phyloP scores from a whole-genome alignment of 2,797 vertebrate species.

The Thaleichthys pacificus region DNA sequence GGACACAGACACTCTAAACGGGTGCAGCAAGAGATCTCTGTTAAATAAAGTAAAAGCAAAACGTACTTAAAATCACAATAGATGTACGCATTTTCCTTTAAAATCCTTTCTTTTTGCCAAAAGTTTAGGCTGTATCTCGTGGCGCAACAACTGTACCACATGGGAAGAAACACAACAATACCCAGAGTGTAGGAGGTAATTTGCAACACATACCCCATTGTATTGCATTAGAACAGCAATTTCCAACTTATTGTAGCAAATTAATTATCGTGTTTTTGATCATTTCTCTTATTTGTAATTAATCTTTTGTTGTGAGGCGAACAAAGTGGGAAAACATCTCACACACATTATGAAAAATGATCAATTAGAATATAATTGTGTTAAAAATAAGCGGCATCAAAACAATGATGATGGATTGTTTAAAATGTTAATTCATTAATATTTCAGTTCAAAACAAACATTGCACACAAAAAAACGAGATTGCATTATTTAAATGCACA shows the following conservation, averaged over 20 bases:
- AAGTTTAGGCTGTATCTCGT: no score
- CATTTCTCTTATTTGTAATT: constrained; percentile 76
- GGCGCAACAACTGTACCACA: no score
- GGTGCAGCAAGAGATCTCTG: not conserved
- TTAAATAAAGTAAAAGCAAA: not conserved
- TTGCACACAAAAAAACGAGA: constrained; percentile 67
- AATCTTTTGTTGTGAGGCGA: constrained; percentile 74
- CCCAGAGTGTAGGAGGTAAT: constrained; percentile 61
- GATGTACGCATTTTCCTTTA: no score
- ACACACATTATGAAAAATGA: constrained; percentile 74
- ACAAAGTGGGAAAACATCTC: constrained; percentile 75
- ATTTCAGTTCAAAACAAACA: constrained; percentile 76
- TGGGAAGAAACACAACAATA: constrained; percentile 20
- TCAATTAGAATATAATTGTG: constrained; percentile 80
- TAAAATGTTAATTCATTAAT: constrained; percentile 82
- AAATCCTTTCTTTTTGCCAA: no score
- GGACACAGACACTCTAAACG: constrained; percentile 39
- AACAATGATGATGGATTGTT: constrained; percentile 76
- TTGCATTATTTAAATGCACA: constrained; percentile 76
- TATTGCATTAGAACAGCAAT: constrained; percentile 73
- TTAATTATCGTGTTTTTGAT: constrained; percentile 84
- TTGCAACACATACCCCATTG: constrained; percentile 62
- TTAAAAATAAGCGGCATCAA: constrained; percentile 77
- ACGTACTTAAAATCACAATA: no score
- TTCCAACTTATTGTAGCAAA: constrained; percentile 72